Percentiles rank a stretch among this genome's conserved stretches.
Conservation (phyloP, 2,888 invertebrate genomes). For the Cyclophora albipunctata region DNA sequence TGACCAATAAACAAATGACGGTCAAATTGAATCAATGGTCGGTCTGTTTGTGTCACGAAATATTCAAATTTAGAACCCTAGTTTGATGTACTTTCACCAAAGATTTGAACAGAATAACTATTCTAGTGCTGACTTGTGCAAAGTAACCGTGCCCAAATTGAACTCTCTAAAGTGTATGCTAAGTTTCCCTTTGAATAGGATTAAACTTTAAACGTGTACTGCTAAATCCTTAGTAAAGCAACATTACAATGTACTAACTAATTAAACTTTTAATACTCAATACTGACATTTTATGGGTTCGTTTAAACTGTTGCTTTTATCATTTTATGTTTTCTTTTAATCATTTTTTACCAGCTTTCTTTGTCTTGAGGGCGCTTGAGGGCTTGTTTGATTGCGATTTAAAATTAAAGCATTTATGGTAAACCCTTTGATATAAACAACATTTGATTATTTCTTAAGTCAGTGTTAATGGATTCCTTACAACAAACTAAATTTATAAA, state of each 20-base stretch:
- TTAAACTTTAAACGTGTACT: slow-evolving; percentile 21
- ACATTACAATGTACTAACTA: background rate
- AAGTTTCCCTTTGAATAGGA: slow-evolving; percentile 35
- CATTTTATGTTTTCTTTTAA: no score
- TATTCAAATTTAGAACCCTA: background rate
- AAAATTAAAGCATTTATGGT: no score
- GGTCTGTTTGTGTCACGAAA: background rate
- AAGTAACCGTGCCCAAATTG: no score
- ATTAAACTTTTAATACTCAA: background rate
- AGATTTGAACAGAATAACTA: slow-evolving; percentile 4
- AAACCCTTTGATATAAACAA: no score
- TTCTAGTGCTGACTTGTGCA: slow-evolving; percentile 17
- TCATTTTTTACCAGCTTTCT: no score
- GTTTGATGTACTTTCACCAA: background rate
- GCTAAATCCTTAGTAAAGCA: background rate
- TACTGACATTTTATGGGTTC: background rate
- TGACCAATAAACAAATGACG: no score
- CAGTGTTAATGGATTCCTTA: no score
- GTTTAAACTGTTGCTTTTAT: no score
- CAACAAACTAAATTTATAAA: no score
- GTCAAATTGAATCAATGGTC: slow-evolving; percentile 1
- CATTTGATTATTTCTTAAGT: no score
- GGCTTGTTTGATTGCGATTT: no score
- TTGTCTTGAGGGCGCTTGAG: no score
- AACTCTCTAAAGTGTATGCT: slow-evolving; percentile 28